phyloP scores from a whole-genome alignment of 2,888 invertebrate species.

The Drosophila histrio region DNA sequence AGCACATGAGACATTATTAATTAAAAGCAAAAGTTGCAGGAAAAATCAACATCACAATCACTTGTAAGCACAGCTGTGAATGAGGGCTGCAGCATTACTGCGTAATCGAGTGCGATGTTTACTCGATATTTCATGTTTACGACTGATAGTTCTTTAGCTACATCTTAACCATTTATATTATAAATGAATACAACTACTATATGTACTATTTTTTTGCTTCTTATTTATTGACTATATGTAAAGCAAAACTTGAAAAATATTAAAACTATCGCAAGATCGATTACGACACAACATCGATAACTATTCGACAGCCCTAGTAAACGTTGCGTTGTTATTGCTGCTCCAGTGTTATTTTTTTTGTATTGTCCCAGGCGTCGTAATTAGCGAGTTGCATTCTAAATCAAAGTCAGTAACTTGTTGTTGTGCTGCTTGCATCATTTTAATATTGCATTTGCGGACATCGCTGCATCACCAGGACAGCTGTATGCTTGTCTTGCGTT shows the following conservation, averaged over 20 bases:
- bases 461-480: background rate
- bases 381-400: constrained; percentile 33
- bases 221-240: background rate
- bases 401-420: constrained; percentile 10
- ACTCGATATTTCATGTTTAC: constrained; percentile 4
- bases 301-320: constrained; percentile 41
- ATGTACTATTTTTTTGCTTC: background rate
- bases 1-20: constrained; percentile 31
- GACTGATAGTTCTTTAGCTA: background rate
- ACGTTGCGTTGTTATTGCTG: constrained; percentile 54
- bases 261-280: constrained; percentile 16
- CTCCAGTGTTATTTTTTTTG: constrained; percentile 28
- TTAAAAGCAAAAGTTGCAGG: constrained; percentile 8
- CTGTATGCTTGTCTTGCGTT: constrained; percentile 28
- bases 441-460: background rate
- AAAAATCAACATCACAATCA: constrained; percentile 44
- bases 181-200: background rate
- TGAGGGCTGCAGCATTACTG: constrained; percentile 28
- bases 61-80: constrained; percentile 62
- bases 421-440: constrained; percentile 2
- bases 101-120: constrained; percentile 30
- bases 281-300: constrained; percentile 31
- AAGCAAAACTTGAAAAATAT: background rate
- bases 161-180: background rate
- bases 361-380: constrained; percentile 31